phyloP scores from a whole-genome alignment of 2,113 vertebrate species.

The Progne subis region DNA sequence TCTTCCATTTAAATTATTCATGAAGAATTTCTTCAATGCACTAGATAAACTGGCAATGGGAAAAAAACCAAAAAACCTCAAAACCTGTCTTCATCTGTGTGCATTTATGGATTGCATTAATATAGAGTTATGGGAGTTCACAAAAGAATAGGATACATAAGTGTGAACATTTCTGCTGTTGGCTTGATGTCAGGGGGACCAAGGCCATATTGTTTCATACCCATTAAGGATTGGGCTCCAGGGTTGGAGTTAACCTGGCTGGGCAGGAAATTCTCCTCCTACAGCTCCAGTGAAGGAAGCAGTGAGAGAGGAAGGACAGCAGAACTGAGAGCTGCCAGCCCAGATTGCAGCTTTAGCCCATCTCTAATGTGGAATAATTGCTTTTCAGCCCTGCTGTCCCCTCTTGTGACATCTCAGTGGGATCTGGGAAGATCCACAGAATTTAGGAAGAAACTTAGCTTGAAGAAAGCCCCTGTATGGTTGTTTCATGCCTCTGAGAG shows the following conservation, averaged over 20 bases:
- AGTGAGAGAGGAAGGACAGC: background rate
- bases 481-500: background rate
- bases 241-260: background rate
- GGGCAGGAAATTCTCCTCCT: background rate
- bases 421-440: background rate
- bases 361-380: background rate
- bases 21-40: conserved; percentile 17
- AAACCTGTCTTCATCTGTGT: background rate
- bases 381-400: background rate
- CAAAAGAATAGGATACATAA: background rate
- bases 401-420: background rate
- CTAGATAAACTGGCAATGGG: background rate
- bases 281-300: background rate
- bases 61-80: too few species aligned
- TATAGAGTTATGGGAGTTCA: background rate
- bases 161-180: background rate
- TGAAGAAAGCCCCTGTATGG: background rate
- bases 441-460: background rate
- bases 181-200: background rate
- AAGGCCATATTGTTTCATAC: rapidly evolving
- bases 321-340: background rate
- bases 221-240: background rate
- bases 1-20: conserved; percentile 44
- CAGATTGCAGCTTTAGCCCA: background rate
- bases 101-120: background rate